Evolutionary conservation across 2,113 vertebrate species (phyloP).

Genomic region (Pollachius pollachius): DNA sequence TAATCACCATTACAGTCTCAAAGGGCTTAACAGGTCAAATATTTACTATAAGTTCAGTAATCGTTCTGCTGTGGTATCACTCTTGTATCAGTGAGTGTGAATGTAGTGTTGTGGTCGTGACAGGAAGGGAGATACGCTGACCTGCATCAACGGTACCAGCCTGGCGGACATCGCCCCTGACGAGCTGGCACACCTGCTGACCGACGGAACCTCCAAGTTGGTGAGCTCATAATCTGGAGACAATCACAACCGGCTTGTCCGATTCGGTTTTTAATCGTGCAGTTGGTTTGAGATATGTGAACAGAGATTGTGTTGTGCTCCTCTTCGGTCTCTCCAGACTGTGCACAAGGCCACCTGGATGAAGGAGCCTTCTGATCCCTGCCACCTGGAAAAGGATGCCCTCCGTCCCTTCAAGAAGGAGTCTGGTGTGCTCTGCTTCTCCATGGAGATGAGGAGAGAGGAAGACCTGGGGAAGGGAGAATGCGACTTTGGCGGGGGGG

Average conservation of each 20-base stretch:
- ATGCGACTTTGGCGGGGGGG: not conserved
- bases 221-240: slow-evolving; percentile 48
- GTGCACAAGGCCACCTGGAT: slow-evolving; percentile 42
- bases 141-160: slow-evolving; percentile 58
- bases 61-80: too few relatives aligned
- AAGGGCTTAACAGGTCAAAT: too few relatives aligned
- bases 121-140: slow-evolving; percentile 69
- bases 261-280: too few relatives aligned
- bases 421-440: slow-evolving; percentile 38
- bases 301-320: not conserved
- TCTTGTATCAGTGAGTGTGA: too few relatives aligned
- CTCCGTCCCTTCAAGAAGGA: slow-evolving; percentile 54
- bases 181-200: slow-evolving; percentile 48
- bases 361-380: not conserved
- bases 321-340: slow-evolving; percentile 41
- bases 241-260: too few relatives aligned
- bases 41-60: too few relatives aligned
- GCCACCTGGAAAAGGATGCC: slow-evolving; percentile 2
- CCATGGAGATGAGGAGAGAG: slow-evolving; percentile 54
- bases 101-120: too few relatives aligned
- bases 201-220: slow-evolving; percentile 51
- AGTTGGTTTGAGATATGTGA: too few relatives aligned
- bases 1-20: too few relatives aligned
- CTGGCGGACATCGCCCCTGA: slow-evolving; percentile 59
- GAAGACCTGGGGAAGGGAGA: not conserved